Conservation (phyloP, 92 coral and sea anemone species). For the Porites cylindrica region DNA sequence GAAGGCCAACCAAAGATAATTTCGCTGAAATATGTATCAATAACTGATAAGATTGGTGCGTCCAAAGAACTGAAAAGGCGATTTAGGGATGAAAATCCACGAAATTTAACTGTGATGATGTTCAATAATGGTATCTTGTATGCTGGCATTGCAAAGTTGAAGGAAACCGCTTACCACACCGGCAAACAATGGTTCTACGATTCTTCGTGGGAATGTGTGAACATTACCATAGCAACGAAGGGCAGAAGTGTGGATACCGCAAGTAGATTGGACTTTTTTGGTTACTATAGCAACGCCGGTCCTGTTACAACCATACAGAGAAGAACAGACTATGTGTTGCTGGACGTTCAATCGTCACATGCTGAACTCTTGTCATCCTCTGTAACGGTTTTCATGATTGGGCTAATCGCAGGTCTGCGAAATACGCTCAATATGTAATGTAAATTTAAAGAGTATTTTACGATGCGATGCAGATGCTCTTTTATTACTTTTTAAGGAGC, state of each 20-base stretch:
- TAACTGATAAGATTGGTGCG: constrained; percentile 14
- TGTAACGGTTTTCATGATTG: too few relatives aligned
- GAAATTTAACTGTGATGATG: constrained; percentile 27
- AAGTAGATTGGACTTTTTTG: constrained; percentile 4
- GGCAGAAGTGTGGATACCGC: neutral
- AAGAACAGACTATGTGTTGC: constrained; percentile 5
- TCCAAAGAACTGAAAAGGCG: constrained; percentile 10
- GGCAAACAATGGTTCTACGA: constrained; percentile 1
- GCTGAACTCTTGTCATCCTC: too few relatives aligned
- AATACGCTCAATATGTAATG: too few relatives aligned
- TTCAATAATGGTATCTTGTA: constrained; percentile 10
- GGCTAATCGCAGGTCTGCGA: too few relatives aligned
- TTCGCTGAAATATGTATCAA: constrained; percentile 29
- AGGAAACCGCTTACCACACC: constrained; percentile 8
- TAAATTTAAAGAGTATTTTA: too few relatives aligned
- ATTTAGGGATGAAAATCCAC: constrained; percentile 35
- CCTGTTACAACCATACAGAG: constrained; percentile 13
- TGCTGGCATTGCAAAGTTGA: constrained; percentile 22
- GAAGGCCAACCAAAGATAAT: constrained; percentile 37
- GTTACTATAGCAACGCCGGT: constrained; percentile 20
- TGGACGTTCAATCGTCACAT: too few relatives aligned
- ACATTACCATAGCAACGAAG: constrained; percentile 5
- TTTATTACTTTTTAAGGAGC: too few relatives aligned
- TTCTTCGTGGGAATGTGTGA: constrained; percentile 26
- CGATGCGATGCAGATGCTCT: too few relatives aligned